Percentiles rank a stretch among this genome's conserved stretches.
Conservation (phyloP, 35 echinoderm and acorn worm genomes). For the Lytechinus variegatus region DNA sequence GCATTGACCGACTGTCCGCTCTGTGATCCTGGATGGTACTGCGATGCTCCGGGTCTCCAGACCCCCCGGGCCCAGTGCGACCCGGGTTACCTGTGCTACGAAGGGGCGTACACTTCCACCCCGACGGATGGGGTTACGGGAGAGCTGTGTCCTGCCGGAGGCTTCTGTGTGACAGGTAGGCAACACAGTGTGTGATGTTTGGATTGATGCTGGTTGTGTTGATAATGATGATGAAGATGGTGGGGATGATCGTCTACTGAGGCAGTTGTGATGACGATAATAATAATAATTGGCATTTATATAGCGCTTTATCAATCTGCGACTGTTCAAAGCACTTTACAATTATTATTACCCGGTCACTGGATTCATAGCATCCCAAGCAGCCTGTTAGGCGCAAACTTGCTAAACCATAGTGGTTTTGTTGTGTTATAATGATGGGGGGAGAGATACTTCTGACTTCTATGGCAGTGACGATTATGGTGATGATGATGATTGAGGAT, state of each 20-base stretch:
- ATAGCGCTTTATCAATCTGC: too few species aligned
- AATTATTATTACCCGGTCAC: too few species aligned
- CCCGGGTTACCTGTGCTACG: slow-evolving; percentile 90
- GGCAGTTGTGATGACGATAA: neutral
- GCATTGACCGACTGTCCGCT: slow-evolving; percentile 71
- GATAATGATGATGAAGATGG: neutral
- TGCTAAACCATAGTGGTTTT: too few species aligned
- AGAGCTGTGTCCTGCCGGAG: slow-evolving; percentile 93
- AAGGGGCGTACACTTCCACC: slow-evolving; percentile 84
- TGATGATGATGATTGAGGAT: too few species aligned
- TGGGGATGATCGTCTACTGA: too few species aligned
- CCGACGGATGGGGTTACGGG: slow-evolving; percentile 85
- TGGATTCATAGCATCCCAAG: too few species aligned
- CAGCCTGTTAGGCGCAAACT: too few species aligned
- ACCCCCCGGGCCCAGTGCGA: slow-evolving; percentile 89
- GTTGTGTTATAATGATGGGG: too few species aligned
- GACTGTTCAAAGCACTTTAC: too few species aligned
- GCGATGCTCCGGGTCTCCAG: slow-evolving; percentile 91
- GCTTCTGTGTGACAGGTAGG: slow-evolving; percentile 75
- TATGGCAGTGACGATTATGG: too few species aligned
- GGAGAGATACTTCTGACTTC: too few species aligned
- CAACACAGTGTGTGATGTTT: neutral
- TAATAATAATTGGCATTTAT: too few species aligned
- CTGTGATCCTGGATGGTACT: slow-evolving; percentile 98
- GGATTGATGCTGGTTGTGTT: neutral